Evolutionary conservation across 2,888 invertebrate species (phyloP), one percentile per base, ranked within the genome.

Genomic region (Leucozona laternaria): DNA sequence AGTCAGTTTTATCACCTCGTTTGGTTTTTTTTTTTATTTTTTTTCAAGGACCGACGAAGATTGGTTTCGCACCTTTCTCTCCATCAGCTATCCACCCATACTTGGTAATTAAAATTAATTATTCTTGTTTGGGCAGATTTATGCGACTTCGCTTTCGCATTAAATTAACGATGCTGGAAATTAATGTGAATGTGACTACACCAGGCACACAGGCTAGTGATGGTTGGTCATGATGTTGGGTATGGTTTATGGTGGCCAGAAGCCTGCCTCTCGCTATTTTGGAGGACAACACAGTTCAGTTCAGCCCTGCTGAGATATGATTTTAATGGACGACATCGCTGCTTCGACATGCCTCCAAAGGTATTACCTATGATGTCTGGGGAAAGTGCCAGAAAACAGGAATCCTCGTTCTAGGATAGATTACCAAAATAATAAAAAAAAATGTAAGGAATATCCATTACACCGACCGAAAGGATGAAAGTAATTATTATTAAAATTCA

Each of bases 101-200:
- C 62, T 77, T 88, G 89, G 90, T 90, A 90, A 91, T 91, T 90
- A 91, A 91, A 91, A 91, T 91, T 90, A 91, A 91, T 91, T 90
- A 90, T 90, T 88, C 89, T 89, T 88, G 89, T 88, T 88, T 88
- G 80, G 71, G 86, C 86, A 88, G 89, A 89, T 89, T 90, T 90
- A 88, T 89, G 88, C 89, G 88, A 84, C 88, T 82, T 82, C 71
- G 64, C 60, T 79, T 85, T 85, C 84, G 64, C 88, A 88, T 85
- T 82, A 79, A 88, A 88, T 88, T 88, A 88, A 88, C 80, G 84
- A 84, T 83, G 78, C 80, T 76, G 76, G 80, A 84, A 73, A 76
- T 84, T 75, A 79, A 79, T 84, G 64, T 48, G 70, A 79, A 53
- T 66, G 45, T 57, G 77, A 50, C 76, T 45, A 37, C 40, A 40